These are phyloP conservation scores for Drosophila ustulata DNA, from an alignment of 2,888 invertebrate species.

Conservation along the genomic window DNA sequence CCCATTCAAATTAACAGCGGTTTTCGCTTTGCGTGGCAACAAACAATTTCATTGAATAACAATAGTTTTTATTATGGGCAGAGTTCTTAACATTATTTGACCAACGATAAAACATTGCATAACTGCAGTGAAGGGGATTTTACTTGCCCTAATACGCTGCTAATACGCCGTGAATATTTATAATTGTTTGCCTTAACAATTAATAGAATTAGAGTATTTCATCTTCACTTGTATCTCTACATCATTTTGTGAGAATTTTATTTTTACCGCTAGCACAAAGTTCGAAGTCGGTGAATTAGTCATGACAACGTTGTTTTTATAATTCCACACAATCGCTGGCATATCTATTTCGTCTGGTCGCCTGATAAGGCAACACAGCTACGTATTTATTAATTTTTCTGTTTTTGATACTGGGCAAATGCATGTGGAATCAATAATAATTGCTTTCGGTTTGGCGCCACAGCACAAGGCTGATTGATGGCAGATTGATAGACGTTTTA, in stretches of 20 bases:
- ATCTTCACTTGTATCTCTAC: not conserved
- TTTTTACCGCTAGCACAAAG: slow-evolving; percentile 14
- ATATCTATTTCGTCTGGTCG: not conserved
- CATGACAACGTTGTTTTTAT: slow-evolving; percentile 8
- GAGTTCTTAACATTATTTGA: not conserved
- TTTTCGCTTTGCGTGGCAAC: not conserved
- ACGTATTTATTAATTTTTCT: not conserved
- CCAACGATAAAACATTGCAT: not conserved
- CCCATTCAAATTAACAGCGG: not conserved
- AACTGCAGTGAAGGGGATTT: not conserved
- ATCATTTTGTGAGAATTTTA: too few species aligned
- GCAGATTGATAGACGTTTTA: slow-evolving; percentile 4
- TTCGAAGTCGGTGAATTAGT: slow-evolving; percentile 23
- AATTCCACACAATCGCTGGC: not conserved
- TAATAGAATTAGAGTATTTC: not conserved
- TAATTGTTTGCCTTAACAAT: not conserved
- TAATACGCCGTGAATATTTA: not conserved
- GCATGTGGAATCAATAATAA: slow-evolving; percentile 25
- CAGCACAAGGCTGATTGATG: slow-evolving; percentile 14
- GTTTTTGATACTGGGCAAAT: not conserved
- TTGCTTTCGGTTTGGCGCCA: slow-evolving; percentile 19
- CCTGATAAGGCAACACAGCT: slow-evolving; percentile 25
- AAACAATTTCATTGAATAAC: not conserved
- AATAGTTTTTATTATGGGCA: not conserved
- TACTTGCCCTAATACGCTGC: too few species aligned